phyloP scores from a whole-genome alignment of 2,888 invertebrate genomes.

The Creontiades dilutus region DNA sequence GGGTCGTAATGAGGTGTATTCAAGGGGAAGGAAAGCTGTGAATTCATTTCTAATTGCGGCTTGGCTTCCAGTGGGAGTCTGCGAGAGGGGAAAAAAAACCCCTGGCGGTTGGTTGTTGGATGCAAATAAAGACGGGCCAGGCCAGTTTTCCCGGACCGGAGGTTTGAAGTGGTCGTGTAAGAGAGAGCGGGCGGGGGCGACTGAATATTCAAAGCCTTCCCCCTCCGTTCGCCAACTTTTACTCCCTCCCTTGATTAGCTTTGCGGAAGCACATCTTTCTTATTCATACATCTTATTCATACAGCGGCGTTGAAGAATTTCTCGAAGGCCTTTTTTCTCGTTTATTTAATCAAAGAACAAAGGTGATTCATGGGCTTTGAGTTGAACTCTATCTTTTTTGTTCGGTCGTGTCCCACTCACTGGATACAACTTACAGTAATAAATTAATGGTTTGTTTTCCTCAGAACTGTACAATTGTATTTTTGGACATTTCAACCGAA shows the following conservation, averaged over 20 bases:
- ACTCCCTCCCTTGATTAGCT: slow-evolving; percentile 52
- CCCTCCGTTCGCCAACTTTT: slow-evolving; percentile 9
- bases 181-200: neutral
- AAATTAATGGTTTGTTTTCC: too few species aligned
- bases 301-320: slow-evolving; percentile 4
- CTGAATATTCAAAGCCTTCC: slow-evolving; percentile 56
- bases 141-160: slow-evolving; percentile 48
- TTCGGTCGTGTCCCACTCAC: neutral
- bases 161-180: slow-evolving; percentile 37
- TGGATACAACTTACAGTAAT: too few species aligned
- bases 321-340: neutral
- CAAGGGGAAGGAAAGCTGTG: slow-evolving; percentile 63
- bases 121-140: slow-evolving; percentile 55
- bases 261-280: slow-evolving; percentile 26
- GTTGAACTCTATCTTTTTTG: neutral
- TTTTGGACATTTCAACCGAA: too few species aligned
- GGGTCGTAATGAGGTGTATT: slow-evolving; percentile 66
- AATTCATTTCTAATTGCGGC: slow-evolving; percentile 67
- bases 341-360: slow-evolving; percentile 4
- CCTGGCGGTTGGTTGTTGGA: slow-evolving; percentile 12
- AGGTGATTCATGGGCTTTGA: neutral
- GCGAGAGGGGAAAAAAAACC: neutral
- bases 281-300: slow-evolving; percentile 42
- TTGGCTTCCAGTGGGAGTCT: neutral
- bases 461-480: too few species aligned